These are phyloP conservation scores for Disparrhopalites patrizii DNA, from an alignment of 2,888 invertebrate species.

Conservation along the genomic window DNA sequence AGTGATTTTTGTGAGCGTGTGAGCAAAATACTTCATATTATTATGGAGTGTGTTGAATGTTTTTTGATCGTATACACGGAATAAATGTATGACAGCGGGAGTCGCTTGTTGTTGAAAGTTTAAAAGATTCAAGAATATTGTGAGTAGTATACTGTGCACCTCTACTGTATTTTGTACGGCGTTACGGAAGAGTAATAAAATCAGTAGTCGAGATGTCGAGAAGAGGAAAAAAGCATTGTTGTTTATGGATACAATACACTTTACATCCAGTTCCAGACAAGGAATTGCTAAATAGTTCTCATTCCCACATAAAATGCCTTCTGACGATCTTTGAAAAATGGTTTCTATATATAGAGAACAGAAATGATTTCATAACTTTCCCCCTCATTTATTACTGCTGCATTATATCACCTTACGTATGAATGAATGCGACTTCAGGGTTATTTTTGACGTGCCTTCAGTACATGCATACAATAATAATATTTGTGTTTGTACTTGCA, in stretches of 20 bases:
- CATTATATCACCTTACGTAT: too few species aligned
- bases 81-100: not conserved
- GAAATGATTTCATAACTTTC: too few species aligned
- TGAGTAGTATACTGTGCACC: conserved; percentile 6
- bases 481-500: too few species aligned
- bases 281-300: too few species aligned
- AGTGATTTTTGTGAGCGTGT: not conserved
- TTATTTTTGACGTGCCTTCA: not conserved
- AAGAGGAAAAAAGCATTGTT: not conserved
- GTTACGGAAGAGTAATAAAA: conserved; percentile 13
- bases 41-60: not conserved
- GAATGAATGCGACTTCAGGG: not conserved
- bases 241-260: not conserved
- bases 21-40: too few species aligned
- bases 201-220: not conserved
- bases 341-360: too few species aligned
- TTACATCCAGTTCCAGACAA: too few species aligned
- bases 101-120: not conserved
- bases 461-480: not conserved
- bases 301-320: too few species aligned
- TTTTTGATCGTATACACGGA: conserved; percentile 1
- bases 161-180: conserved; percentile 22
- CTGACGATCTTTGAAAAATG: too few species aligned
- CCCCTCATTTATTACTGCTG: too few species aligned
- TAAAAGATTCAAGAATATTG: not conserved